Evolutionary conservation across 1,140 invertebrate species (phyloP), one percentile per base, ranked within the genome.

Genomic region (Bombus breviceps): DNA sequence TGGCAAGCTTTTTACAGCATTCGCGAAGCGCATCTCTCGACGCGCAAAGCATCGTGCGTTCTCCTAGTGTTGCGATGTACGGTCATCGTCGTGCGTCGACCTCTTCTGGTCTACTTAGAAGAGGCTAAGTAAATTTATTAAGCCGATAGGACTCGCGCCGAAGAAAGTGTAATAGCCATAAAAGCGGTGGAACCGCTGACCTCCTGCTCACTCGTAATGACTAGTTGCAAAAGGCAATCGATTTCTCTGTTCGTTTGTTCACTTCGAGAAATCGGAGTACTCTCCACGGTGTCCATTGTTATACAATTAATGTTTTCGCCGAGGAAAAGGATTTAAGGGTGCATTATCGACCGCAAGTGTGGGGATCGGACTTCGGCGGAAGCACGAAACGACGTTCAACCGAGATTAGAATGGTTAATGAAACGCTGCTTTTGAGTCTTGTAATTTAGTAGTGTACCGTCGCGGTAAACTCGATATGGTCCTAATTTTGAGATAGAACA

Each of bases 71-170:
- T 59, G 34, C 76, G 18, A 39, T 74, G 28, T n/a, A 81, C 89
- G 89, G 88, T 90, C 87, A 90, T 80, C 69, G 62, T 75, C 79
- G 86, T 85, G 43, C 89, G 76, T 87, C 89, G 89, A 90, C 89
- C 89, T 82, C 74, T 41, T 53, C 68, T 79, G 81, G 73, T 89
- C 68, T 72, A 75, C 81, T 84, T 84, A 47, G 53, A 78, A 28
- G 57, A 81, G 69, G 47, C 86, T 81, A 81, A 83, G 76, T 66
- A 62, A 76, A 87, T 59, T 76, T 74, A 86, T 82, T 62, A 75
- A 85, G 28, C 37, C 47, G 71, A 83, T 34, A 79, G 64, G 57
- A 43, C 34, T 25, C 25, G 34, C 37, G 53, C 28, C 71, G 84
- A 83, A 68, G 80, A 89, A 89, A 86, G 72, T 78, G 73, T 41